Base-by-base conservation (phyloP, 1,140 invertebrate genomes). In the Cotesia vestalis region DNA sequence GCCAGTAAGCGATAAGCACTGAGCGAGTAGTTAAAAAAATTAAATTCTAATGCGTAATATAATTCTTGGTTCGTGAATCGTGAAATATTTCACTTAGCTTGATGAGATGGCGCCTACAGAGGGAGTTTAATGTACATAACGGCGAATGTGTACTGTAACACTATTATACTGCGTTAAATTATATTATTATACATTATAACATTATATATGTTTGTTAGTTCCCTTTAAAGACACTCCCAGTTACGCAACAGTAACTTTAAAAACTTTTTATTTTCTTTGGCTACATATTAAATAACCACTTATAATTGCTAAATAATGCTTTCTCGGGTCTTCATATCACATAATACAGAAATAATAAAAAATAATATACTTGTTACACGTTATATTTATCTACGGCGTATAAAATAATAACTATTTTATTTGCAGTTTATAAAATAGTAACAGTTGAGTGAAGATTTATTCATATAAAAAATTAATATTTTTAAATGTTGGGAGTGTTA, bases 291-390 rank as follows among this genome's bases (percentile, higher is more conserved):
- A 46, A 34, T 27, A 57, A 68, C 69, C 60, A 69, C 66, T 74
- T 76, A 76, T 79, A 78, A 78, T 77, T 78, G 73, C 77, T 73
- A 78, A 78, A 77, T 76, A 79, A 75, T 68, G 74, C 70, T 70
- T 73, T 63, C 57, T 52, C 73, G 64, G 72, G 73, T 69, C 71
- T 72, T 69, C 66, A 64, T 74, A 46, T 46, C 11, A 27, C 27
- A 27, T 27, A 27, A 27, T 46, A 46, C 11, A 46, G 2, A 46
- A 46, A 46, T 46, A 8, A 46, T 9, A 46, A 9, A 46, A 46
- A 46, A 46, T 46, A 46, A 46, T 27, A 27, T 27, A 27, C 27
- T 27, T 27, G 2, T 27, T 1, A 27, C 3, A 46, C 6, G 40
- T 46, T 46, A 9, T 46, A 46, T 11, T 46, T 46, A 5, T 2